Evolutionary conservation across 2,113 vertebrate genomes (phyloP).

Genomic region (Scortum barcoo): DNA sequence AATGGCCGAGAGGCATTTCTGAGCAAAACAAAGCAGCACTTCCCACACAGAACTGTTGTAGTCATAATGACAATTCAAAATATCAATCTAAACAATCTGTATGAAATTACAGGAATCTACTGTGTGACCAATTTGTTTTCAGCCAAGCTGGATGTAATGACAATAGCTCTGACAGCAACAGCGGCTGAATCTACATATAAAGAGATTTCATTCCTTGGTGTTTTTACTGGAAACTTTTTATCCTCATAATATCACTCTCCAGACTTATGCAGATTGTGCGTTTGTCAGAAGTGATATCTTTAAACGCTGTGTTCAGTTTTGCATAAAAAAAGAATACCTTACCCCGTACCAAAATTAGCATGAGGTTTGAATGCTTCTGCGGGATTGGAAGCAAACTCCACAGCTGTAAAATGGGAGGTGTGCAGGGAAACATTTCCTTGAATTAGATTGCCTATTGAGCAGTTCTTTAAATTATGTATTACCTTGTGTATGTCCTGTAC

Average conservation of each 20-base stretch:
- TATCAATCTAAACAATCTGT: background rate
- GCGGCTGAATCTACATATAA: background rate
- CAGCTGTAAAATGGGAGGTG: slow-evolving; percentile 34
- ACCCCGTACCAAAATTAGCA: slow-evolving; percentile 37
- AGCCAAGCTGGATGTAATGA: background rate
- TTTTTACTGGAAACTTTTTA: slow-evolving; percentile 4
- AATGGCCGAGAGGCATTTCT: slow-evolving; percentile 1
- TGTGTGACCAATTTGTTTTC: background rate
- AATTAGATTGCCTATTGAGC: slow-evolving; percentile 58
- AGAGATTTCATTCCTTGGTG: background rate
- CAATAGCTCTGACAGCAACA: background rate
- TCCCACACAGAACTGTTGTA: background rate
- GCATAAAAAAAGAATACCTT: slow-evolving; percentile 47
- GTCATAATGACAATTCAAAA: slow-evolving; percentile 16
- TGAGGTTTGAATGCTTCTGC: slow-evolving; percentile 30
- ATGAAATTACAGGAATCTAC: background rate
- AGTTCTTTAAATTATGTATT: slow-evolving; percentile 61
- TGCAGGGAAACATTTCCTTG: slow-evolving; percentile 34
- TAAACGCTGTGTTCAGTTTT: slow-evolving; percentile 38
- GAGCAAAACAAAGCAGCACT: background rate
- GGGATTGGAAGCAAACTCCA: slow-evolving; percentile 29
- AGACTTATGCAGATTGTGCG: slow-evolving; percentile 12
- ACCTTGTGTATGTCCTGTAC: slow-evolving; percentile 9
- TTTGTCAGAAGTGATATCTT: slow-evolving; percentile 29
- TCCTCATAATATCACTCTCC: background rate